These are phyloP conservation scores for Aldabrachelys gigantea DNA, from an alignment of 2,113 vertebrate species.

Conservation along the genomic window DNA sequence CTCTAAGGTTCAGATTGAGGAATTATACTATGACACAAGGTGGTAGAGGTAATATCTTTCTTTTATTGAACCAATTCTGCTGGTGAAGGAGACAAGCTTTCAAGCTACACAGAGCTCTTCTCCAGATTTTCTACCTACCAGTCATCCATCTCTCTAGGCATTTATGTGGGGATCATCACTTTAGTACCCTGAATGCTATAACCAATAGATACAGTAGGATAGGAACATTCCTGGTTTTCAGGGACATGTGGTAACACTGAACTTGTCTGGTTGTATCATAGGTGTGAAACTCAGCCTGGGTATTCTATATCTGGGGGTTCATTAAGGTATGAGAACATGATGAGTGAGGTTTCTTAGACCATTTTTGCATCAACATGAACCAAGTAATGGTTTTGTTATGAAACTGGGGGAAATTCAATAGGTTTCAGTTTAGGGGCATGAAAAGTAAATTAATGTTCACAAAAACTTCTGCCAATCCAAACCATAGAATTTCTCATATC, in stretches of 20 bases:
- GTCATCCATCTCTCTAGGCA: not conserved
- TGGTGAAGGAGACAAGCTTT: not conserved
- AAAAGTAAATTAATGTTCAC: not conserved
- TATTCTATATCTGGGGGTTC: not conserved
- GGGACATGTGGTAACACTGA: accelerated
- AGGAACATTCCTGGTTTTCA: not conserved
- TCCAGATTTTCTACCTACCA: not conserved
- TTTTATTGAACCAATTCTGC: not conserved
- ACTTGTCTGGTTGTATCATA: not conserved
- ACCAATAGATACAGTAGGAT: not conserved
- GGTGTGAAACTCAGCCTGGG: not conserved
- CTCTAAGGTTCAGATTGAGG: no score
- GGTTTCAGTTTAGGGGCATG: not conserved
- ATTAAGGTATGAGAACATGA: not conserved
- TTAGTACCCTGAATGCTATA: not conserved
- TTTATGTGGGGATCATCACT: not conserved
- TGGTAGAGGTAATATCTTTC: not conserved
- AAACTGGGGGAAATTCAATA: not conserved
- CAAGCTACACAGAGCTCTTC: not conserved
- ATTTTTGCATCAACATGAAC: not conserved
- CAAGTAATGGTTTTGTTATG: not conserved
- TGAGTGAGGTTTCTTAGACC: not conserved
- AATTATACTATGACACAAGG: not conserved
- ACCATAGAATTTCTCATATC: not conserved
- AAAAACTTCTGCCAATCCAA: not conserved